phyloP scores from a whole-genome alignment of 2,113 vertebrate species.

The Turdus rufiventris region DNA sequence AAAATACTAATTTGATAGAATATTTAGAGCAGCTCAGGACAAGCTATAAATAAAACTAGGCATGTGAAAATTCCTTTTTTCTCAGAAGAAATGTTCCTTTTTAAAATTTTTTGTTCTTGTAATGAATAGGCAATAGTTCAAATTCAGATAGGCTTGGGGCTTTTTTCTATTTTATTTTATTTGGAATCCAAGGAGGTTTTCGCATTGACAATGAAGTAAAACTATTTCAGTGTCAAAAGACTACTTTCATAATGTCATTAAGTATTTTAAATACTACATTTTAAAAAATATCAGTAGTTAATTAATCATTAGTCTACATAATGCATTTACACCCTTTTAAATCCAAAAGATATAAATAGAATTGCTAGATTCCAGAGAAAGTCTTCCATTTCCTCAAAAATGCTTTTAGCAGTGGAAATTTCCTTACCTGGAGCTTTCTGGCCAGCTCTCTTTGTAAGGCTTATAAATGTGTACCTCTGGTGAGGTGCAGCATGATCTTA shows the following conservation, averaged over 20 bases:
- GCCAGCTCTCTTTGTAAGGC: neutral
- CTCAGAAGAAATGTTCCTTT: neutral
- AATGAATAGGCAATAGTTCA: neutral
- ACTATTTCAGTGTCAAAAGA: neutral
- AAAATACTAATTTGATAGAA: neutral
- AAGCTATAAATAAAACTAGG: neutral
- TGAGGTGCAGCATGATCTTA: neutral
- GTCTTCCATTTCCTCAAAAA: neutral
- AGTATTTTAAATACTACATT: neutral
- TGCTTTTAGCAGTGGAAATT: neutral
- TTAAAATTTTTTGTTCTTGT: neutral
- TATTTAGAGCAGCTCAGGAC: neutral
- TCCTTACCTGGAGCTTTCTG: neutral
- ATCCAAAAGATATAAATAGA: neutral
- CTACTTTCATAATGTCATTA: neutral
- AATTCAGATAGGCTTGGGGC: neutral
- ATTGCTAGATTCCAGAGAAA: neutral
- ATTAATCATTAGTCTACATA: neutral
- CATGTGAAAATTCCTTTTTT: neutral
- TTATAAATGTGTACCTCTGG: neutral
- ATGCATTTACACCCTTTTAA: neutral
- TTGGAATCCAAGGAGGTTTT: neutral
- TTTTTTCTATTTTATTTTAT: neutral
- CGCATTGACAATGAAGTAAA: neutral
- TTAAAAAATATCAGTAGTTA: neutral